Percentiles rank a stretch among this genome's conserved stretches.
Evolutionary conservation across 2,888 invertebrate species (phyloP).

Genomic region (Saturnia pavonia): DNA sequence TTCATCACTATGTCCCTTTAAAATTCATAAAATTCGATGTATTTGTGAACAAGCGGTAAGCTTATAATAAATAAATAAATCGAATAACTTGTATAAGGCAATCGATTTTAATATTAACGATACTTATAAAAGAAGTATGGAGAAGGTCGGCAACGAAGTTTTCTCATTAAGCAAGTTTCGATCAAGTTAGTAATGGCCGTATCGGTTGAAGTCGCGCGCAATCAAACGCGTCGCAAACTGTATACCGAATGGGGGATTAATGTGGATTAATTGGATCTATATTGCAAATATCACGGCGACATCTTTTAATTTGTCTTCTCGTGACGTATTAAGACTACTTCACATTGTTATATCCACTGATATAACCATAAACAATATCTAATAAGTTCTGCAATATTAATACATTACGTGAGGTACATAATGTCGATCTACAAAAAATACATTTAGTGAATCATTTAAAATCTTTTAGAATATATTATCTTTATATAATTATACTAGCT

Average conservation of each 20-base stretch:
- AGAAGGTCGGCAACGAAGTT: conserved; percentile 35
- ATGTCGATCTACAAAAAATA: too few relatives aligned
- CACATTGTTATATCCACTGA: too few relatives aligned
- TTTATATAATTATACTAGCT: too few relatives aligned
- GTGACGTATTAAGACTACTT: neutral
- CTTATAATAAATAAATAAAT: neutral
- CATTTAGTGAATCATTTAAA: too few relatives aligned
- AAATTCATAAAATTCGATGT: neutral
- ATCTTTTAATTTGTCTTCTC: neutral
- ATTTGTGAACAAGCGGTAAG: neutral
- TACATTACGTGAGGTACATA: too few relatives aligned
- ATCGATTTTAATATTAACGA: neutral
- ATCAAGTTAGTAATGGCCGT: neutral
- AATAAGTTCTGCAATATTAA: too few relatives aligned
- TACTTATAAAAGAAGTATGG: conserved; percentile 9
- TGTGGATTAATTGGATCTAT: neutral
- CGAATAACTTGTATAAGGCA: neutral
- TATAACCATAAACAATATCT: too few relatives aligned
- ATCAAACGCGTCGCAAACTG: conserved; percentile 28
- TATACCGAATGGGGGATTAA: neutral
- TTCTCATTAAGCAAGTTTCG: conserved; percentile 44
- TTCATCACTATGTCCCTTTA: too few relatives aligned
- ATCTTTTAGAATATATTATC: too few relatives aligned
- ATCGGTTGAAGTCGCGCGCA: conserved; percentile 33
- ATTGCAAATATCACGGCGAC: neutral